These are phyloP conservation scores for Phenganax stokvisi DNA, from an alignment of 92 coral and sea anemone genomes.

Conservation along the genomic window DNA sequence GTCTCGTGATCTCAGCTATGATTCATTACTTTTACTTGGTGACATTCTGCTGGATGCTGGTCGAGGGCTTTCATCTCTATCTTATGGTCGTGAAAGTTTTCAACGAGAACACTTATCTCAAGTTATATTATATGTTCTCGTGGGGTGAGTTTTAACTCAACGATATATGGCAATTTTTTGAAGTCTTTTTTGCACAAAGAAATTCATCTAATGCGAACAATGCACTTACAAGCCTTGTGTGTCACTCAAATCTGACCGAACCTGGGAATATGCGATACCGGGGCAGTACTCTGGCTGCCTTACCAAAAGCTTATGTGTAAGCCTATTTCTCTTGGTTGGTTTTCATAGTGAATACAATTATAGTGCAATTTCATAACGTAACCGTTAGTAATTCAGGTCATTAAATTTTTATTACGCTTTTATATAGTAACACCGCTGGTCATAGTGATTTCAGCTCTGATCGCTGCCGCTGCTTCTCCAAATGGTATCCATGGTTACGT, in stretches of 20 bases:
- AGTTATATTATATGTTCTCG: constrained; percentile 60
- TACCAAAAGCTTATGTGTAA: no score
- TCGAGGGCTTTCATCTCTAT: constrained; percentile 74
- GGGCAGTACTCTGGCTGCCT: no score
- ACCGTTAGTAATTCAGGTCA: no score
- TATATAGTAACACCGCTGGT: constrained; percentile 57
- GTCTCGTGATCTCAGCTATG: constrained; percentile 63
- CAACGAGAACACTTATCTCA: constrained; percentile 59
- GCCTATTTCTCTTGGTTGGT: no score
- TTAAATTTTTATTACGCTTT: background rate
- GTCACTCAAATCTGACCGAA: no score
- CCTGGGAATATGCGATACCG: no score
- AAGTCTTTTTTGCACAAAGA: no score
- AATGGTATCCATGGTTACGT: constrained; percentile 54
- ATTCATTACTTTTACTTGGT: constrained; percentile 75
- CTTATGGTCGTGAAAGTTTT: constrained; percentile 80
- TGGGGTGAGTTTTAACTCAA: constrained; percentile 59
- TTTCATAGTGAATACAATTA: no score
- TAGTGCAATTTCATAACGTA: no score
- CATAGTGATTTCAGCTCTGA: constrained; percentile 49
- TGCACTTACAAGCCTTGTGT: no score
- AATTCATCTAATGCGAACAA: no score
- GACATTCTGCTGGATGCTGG: constrained; percentile 85
- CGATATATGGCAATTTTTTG: no score
- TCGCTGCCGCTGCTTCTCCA: constrained; percentile 44